Evolutionary conservation across 2,888 invertebrate species (phyloP), one percentile per base, ranked within the genome.

Genomic region (Venustoraphidia nigricollis): DNA sequence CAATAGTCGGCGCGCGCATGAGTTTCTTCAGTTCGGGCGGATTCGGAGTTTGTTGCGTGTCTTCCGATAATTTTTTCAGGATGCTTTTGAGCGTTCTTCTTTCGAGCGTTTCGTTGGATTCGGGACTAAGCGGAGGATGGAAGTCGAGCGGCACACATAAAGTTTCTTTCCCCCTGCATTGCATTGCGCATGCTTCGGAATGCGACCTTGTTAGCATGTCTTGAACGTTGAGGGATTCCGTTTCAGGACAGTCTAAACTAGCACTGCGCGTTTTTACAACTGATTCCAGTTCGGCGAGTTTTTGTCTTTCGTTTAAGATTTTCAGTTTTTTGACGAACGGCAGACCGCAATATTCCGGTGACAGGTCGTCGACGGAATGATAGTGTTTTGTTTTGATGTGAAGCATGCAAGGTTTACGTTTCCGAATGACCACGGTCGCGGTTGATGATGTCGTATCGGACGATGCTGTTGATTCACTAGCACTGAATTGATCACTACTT

Each of bases 291-390:
- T 87, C 87, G 36, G 84, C 87, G 52, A 90, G 66, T 67, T 89
- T 90, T 62, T 89, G 89, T 9, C 89, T 74, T 66, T 90, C 90
- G 63, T 90, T 90, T 43, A 90, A 71, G 56, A 91, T 90, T 70
- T 90, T 89, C 44, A 90, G 68, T 58, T 89, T 88, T 65, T 90
- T 90, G 1, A 90, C 89, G 61, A 90, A 90, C 1, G 90, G 89
- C 50, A 90, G 66, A 10, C 87, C 84, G 45, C 84, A 83, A 58
- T 89, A 90, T 62, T 90, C 90, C 0, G 90, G 90, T 9, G 88
- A 89, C 36, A 90, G 66, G 63, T 90, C 90, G 59, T 87, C 87
- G 45, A 89, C 83, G n/a, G 88, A 88, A 52, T 77, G 75, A 65
- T 89, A 89, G 62, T 79, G 78, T 64, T 86, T 87, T 56, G 66